Conservation (phyloP, 2,888 invertebrate species). For the Panopea generosa region DNA sequence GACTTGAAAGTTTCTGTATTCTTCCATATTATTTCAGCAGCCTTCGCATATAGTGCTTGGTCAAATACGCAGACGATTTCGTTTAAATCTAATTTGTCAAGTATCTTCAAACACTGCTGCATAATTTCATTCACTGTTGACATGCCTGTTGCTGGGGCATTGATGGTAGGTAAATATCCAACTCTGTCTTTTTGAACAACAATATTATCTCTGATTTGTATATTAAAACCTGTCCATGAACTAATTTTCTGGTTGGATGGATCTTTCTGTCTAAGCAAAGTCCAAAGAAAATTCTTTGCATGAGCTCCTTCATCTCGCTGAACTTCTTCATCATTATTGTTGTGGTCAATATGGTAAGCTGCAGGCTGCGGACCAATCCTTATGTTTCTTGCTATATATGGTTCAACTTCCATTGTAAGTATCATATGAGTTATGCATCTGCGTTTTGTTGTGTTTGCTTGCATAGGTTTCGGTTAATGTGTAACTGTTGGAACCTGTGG, state of each 20-base stretch:
- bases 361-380: too few relatives aligned
- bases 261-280: not conserved
- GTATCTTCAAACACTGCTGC: not conserved
- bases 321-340: too few relatives aligned
- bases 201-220: not conserved
- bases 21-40: slow-evolving; percentile 20
- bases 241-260: not conserved
- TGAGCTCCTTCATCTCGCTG: not conserved
- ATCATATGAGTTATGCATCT: too few relatives aligned
- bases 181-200: not conserved
- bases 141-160: slow-evolving; percentile 12
- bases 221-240: slow-evolving; percentile 4
- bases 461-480: not conserved
- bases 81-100: not conserved
- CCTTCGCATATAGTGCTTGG: slow-evolving; percentile 38
- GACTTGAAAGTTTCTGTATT: not conserved
- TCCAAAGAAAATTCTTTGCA: not conserved
- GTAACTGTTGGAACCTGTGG: slow-evolving; percentile 4
- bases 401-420: too few relatives aligned
- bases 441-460: too few relatives aligned
- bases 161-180: slow-evolving; percentile 22
- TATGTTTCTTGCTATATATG: too few relatives aligned
- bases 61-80: slow-evolving; percentile 27
- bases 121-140: not conserved
- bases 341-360: too few relatives aligned